Conservation (phyloP, 1,140 invertebrate species). For the Trichonephila clavata region DNA sequence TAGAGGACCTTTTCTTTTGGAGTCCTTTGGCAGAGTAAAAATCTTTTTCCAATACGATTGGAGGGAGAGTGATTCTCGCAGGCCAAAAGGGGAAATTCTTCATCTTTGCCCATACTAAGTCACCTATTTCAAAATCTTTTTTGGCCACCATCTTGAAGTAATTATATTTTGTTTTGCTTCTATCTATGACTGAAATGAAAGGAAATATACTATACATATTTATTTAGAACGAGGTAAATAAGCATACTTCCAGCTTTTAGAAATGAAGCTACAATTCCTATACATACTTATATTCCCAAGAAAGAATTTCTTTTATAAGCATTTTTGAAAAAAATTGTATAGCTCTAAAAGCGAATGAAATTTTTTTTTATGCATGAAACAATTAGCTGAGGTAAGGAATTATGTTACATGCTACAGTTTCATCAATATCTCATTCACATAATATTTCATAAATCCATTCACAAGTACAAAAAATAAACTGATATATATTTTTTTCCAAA, state of each 20-base stretch:
- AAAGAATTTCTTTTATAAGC: too few relatives aligned
- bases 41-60: slow-evolving; percentile 66
- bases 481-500: too few relatives aligned
- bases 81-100: slow-evolving; percentile 80
- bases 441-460: too few relatives aligned
- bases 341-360: too few relatives aligned
- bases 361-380: too few relatives aligned
- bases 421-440: too few relatives aligned
- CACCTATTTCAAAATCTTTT: not conserved
- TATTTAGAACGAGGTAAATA: not conserved
- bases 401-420: too few relatives aligned
- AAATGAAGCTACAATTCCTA: not conserved
- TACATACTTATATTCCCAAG: too few relatives aligned
- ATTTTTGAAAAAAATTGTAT: too few relatives aligned
- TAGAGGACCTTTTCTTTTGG: not conserved
- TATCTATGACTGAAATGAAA: not conserved
- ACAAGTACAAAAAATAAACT: too few relatives aligned
- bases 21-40: too few relatives aligned
- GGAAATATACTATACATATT: not conserved
- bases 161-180: not conserved
- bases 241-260: not conserved
- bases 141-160: not conserved
- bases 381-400: too few relatives aligned
- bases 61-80: slow-evolving; percentile 80
- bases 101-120: slow-evolving; percentile 79